phyloP scores from a whole-genome alignment of 2,113 vertebrate genomes.

The Boulengeromyrus knoepffleri region DNA sequence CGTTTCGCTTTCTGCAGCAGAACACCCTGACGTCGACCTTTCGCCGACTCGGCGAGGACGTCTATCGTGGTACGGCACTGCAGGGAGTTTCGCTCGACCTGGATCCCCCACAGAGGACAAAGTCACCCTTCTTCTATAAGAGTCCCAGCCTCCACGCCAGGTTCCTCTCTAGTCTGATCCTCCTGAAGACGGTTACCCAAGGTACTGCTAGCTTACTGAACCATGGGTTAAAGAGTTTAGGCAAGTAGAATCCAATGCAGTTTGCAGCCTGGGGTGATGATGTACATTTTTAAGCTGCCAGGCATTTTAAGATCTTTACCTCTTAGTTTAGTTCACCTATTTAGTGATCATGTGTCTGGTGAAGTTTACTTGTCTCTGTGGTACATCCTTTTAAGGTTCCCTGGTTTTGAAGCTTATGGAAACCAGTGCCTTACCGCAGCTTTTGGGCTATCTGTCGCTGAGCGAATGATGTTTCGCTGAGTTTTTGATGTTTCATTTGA shows the following conservation, averaged over 20 bases:
- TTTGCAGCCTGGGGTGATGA: neutral
- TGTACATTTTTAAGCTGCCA: neutral
- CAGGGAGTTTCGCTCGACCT: constrained; percentile 42
- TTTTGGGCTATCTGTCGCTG: neutral
- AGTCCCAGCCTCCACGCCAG: constrained; percentile 67
- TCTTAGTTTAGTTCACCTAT: neutral
- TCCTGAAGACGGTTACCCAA: constrained; percentile 77
- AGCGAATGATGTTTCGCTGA: neutral
- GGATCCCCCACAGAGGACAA: constrained; percentile 43
- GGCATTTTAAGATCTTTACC: neutral
- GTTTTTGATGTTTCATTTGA: neutral
- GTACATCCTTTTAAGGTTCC: neutral
- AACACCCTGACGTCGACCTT: constrained; percentile 65
- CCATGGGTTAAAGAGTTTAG: neutral
- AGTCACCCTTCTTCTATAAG: constrained; percentile 60
- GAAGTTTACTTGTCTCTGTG: neutral
- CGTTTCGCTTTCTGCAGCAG: constrained; percentile 49
- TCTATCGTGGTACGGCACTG: constrained; percentile 60
- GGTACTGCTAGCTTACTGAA: constrained; percentile 51
- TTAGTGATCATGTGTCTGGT: neutral
- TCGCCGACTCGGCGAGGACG: constrained; percentile 72
- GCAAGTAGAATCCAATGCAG: neutral
- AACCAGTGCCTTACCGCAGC: neutral
- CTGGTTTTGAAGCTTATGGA: neutral
- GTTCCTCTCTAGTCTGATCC: constrained; percentile 72